Evolutionary conservation across 2,797 vertebrate genomes (phyloP), one percentile per base, ranked within the genome.

Genomic region (Selene dorsalis): DNA sequence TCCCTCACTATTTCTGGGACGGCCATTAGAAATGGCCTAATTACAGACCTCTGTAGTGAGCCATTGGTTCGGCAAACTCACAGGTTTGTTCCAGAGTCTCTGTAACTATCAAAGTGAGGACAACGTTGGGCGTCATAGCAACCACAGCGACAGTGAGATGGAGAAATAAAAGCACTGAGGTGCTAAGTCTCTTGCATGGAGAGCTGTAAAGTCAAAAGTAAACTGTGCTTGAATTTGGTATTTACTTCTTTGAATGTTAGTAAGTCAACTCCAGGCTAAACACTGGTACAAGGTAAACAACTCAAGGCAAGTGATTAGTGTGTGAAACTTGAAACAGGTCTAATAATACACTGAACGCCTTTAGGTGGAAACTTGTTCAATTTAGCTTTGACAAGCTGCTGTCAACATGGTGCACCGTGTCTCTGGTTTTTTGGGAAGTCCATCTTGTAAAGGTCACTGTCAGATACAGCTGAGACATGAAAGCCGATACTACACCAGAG

Each of bases 211-310:
- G 7, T 35, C 6, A 43, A 3, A 61, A 24, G 30, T 38, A 10
- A 22, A 35, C n/a, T 0, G 4, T 9, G 28, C n/a, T 28, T 48
- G 1, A 14, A 30, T 28, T 57, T 32, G 32, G 10, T 52, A n/a
- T 59, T 64, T 69, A 22, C 38, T 61, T 20, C 17, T 52, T 24
- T 28, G 7, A 28, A 9, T 20, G 26, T 26, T 14, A 24, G 47
- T 32, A 24, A 69, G 13, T 18, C 18, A 41, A n/a, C 78, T 16
- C 52, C 26, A 62, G 68, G 35, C 38, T 53, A 28, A 30, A 50
- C 30, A 4, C 30, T 24, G 11, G 35, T 48, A 66, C 20, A 43
- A 61, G 22, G 24, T 60, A 39, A 63, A 53, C 43, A 48, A 30
- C 14, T 30, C 4, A 56, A 61, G 41, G 20, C 58, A 43, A 68